phyloP scores from a whole-genome alignment of 2,113 vertebrate species.

The Paradisaea rubra region DNA sequence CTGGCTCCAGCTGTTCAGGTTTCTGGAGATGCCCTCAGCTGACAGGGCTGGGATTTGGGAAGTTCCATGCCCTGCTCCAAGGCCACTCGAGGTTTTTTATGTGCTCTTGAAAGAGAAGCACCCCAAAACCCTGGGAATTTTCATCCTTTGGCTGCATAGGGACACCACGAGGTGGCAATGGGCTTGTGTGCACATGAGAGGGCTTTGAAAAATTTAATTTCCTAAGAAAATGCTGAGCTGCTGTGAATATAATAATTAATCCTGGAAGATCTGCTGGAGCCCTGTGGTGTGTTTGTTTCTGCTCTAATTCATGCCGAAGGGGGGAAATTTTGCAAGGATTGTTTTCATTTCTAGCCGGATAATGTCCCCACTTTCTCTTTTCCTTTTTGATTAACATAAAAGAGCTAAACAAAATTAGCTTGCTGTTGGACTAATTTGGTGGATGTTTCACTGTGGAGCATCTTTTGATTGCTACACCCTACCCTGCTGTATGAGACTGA shows the following conservation, averaged over 20 bases:
- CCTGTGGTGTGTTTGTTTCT: not conserved
- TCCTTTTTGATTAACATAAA: not conserved
- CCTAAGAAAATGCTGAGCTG: not conserved
- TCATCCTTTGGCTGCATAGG: fast-evolving
- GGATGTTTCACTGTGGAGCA: not conserved
- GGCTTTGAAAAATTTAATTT: not conserved
- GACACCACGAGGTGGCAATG: not conserved
- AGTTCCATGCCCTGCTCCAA: not conserved
- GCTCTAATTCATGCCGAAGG: not conserved
- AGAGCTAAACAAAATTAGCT: constrained; percentile 10
- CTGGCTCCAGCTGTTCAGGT: not conserved
- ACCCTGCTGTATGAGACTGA: not conserved
- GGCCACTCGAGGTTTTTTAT: not conserved
- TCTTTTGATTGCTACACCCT: not conserved
- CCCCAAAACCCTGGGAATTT: fast-evolving
- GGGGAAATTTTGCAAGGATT: not conserved
- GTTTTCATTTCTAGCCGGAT: not conserved
- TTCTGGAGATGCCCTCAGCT: not conserved
- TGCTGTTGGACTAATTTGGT: not conserved
- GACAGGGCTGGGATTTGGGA: not conserved
- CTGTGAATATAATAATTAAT: not conserved
- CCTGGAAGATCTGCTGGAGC: constrained; percentile 1
- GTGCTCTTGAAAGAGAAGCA: not conserved
- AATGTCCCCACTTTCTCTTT: not conserved
- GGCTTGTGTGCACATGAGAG: fast-evolving